Base-by-base conservation (phyloP, 2,888 invertebrate species). In the Gastracanthus pulcherrimus region DNA sequence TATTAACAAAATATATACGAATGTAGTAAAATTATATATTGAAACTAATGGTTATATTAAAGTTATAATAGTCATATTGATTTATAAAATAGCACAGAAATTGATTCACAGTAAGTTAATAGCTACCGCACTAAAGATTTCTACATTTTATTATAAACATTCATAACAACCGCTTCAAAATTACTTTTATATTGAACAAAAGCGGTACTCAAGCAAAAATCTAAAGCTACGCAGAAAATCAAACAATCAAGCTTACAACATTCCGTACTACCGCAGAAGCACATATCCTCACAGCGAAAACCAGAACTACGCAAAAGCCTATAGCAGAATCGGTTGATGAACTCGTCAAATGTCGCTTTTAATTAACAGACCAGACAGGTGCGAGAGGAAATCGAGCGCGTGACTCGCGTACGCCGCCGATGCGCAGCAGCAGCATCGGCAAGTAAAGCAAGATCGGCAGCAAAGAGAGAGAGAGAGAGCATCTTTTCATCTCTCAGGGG, bases 311-410 rank as follows among this genome's bases (percentile, higher is more conserved):
- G 6, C 45, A 45, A 19, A 48, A 4, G 19, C 2, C 23, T 26
- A 23, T 41, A 41, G 19, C 19, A 60, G 31, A 82, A 80, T 84
- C 84, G 80, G 74, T 67, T 78, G 80, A 89, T 89, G 87, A 88
- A 89, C 86, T 84, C 86, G 86, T 88, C 86, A 88, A 84, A 85
- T 82, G 86, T 87, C 86, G 82, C 19, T 76, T 84, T 78, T 86
- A 88, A 88, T 89, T 87, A 88, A 87, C 87, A 86, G 85, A 64
- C 0, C 71, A 75, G 87, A 86, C 89, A 88, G 89, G 87, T 87
- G 64, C n/a, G n/a, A n/a, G n/a, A n/a, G n/a, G n/a, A n/a, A n/a
- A n/a, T n/a, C n/a, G n/a, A 67, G 60, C 48, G 41, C 64, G 87
- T 83, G 86, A 88, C 87, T 88, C 87, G 87, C 86, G 86, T 84